Evolutionary conservation across 2,888 invertebrate genomes (phyloP).

Genomic region (Diarsia brunnea): DNA sequence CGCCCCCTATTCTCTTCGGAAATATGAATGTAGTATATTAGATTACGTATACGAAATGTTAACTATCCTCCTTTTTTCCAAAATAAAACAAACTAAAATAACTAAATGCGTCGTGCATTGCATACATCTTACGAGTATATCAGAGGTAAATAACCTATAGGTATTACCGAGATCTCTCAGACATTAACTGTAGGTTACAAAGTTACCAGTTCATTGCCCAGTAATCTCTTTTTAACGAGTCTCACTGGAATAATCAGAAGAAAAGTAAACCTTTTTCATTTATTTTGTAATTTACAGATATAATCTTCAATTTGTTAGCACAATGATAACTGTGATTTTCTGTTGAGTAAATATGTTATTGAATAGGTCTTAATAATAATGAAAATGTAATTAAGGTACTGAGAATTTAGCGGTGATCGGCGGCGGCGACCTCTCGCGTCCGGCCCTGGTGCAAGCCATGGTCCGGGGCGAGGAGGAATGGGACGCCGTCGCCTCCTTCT

Average conservation of each 20-base stretch:
- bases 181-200: constrained; percentile 47
- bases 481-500: too few species aligned
- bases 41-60: too few species aligned
- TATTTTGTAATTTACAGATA: constrained; percentile 6
- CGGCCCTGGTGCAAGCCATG: too few species aligned
- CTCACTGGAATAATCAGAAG: constrained; percentile 25
- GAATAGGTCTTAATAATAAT: neutral
- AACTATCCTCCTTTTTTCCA: too few species aligned
- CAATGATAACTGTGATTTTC: neutral
- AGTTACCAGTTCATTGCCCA: constrained; percentile 45
- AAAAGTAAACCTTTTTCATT: constrained; percentile 29
- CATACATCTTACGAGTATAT: too few species aligned
- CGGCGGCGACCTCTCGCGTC: too few species aligned
- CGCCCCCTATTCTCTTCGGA: too few species aligned
- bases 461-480: too few species aligned
- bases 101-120: too few species aligned
- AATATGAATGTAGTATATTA: too few species aligned
- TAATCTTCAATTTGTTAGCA: neutral
- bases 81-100: neutral
- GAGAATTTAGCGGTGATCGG: too few species aligned
- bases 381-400: neutral
- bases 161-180: constrained; percentile 1
- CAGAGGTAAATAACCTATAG: constrained; percentile 16
- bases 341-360: neutral
- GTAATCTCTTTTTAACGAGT: constrained; percentile 63